phyloP scores from a whole-genome alignment of 2,888 invertebrate genomes.

The Machimus rusticus region DNA sequence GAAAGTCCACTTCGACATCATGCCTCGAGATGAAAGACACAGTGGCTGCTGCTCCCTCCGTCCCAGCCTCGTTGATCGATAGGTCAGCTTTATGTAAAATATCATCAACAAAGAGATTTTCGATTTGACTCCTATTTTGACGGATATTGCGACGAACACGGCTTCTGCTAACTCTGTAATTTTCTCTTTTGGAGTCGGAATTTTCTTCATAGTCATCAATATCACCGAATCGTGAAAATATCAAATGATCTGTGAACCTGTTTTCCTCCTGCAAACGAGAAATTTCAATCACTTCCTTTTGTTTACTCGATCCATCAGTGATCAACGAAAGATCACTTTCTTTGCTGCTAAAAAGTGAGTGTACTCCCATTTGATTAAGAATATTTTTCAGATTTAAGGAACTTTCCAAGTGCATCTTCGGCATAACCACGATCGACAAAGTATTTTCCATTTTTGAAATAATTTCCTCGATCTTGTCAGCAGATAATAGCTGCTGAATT shows the following conservation, averaged over 20 bases:
- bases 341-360: constrained; percentile 69
- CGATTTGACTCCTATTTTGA: neutral
- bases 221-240: constrained; percentile 4
- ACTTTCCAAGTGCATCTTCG: constrained; percentile 75
- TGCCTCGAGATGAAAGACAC: constrained; percentile 66
- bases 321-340: constrained; percentile 75
- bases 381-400: constrained; percentile 66
- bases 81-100: constrained; percentile 71
- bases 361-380: constrained; percentile 68
- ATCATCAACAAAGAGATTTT: constrained; percentile 65
- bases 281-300: neutral
- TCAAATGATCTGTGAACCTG: neutral
- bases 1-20: constrained; percentile 64
- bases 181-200: neutral
- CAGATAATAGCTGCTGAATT: constrained; percentile 63
- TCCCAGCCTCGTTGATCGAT: constrained; percentile 70
- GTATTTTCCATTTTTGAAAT: constrained; percentile 58
- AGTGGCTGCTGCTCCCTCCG: constrained; percentile 72
- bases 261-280: neutral
- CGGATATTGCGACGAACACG: neutral
- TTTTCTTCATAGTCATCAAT: neutral
- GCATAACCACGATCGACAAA: constrained; percentile 68
- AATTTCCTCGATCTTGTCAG: constrained; percentile 60
- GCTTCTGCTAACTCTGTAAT: neutral
- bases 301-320: constrained; percentile 53